Conservation (phyloP, 2,888 invertebrate species). For the Heteromyza rotundicornis region DNA sequence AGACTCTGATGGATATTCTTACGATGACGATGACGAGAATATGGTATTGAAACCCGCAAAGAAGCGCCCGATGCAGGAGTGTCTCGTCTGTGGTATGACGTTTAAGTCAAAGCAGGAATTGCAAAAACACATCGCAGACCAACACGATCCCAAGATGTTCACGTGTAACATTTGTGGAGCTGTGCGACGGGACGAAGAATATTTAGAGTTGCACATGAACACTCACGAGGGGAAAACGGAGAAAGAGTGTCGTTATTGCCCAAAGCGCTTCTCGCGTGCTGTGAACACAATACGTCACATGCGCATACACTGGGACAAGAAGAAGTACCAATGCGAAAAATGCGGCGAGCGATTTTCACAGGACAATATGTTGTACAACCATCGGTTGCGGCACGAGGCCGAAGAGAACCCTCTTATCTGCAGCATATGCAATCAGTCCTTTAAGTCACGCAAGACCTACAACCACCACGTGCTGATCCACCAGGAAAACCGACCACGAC, state of each 20-base stretch:
- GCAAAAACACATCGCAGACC: conserved; percentile 48
- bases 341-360: conserved; percentile 57
- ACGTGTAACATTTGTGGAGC: conserved; percentile 53
- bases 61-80: conserved; percentile 18
- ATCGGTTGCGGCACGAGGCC: conserved; percentile 55
- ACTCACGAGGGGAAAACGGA: conserved; percentile 58
- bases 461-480: conserved; percentile 56
- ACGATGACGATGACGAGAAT: conserved; percentile 20
- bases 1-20: conserved; percentile 13
- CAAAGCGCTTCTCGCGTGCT: conserved; percentile 53
- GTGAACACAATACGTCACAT: conserved; percentile 58
- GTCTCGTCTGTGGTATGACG: conserved; percentile 36
- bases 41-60: background rate
- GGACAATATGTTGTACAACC: conserved; percentile 56
- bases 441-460: conserved; percentile 56
- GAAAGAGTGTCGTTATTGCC: conserved; percentile 57
- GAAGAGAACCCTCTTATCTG: conserved; percentile 58
- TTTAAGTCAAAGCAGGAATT: conserved; percentile 47
- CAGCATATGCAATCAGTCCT: conserved; percentile 53
- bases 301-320: conserved; percentile 59
- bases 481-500: conserved; percentile 55
- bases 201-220: conserved; percentile 58
- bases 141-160: conserved; percentile 35
- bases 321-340: conserved; percentile 59
- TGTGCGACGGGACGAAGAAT: conserved; percentile 53